Percentiles rank a stretch among this genome's conserved stretches.
phyloP scores from a whole-genome alignment of 2,888 invertebrate genomes.

The Drosophila percnosoma region DNA sequence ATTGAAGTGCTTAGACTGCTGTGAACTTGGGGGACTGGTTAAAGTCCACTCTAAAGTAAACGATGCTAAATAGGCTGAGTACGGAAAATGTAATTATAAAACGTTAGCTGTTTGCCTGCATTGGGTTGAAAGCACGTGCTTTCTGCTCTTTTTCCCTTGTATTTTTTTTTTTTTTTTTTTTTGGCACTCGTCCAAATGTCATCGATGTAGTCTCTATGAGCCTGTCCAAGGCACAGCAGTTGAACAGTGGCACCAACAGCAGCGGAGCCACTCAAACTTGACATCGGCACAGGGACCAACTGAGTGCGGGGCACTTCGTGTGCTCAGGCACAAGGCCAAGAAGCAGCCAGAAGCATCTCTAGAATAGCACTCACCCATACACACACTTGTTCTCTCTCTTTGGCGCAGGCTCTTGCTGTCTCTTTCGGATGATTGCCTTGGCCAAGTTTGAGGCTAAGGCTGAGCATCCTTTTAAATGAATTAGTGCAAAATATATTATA shows the following conservation, averaged over 20 bases:
- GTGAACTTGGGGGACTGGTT: constrained; percentile 32
- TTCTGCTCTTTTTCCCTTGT: constrained; percentile 8
- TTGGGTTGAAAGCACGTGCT: constrained; percentile 41
- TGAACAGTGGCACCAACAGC: constrained; percentile 33
- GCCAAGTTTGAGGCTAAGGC: constrained; percentile 68
- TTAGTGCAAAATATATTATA: constrained; percentile 68
- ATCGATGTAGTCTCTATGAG: constrained; percentile 56
- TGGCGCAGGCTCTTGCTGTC: constrained; percentile 21
- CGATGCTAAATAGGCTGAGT: constrained; percentile 12
- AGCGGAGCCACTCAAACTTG: constrained; percentile 67
- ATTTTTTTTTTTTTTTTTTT: background rate
- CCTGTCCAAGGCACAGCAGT: constrained; percentile 29
- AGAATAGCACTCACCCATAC: constrained; percentile 19
- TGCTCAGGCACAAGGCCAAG: constrained; percentile 63
- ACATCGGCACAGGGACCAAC: constrained; percentile 48
- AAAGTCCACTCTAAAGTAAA: constrained; percentile 37
- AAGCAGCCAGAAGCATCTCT: constrained; percentile 40
- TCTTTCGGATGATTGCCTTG: constrained; percentile 45
- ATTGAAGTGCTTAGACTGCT: constrained; percentile 37
- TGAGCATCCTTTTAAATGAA: constrained; percentile 71
- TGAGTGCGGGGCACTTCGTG: constrained; percentile 33
- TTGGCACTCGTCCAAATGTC: constrained; percentile 68
- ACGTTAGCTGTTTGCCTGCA: constrained; percentile 43
- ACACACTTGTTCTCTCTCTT: constrained; percentile 17
- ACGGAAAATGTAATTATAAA: constrained; percentile 54